Percentiles rank a stretch among this genome's conserved stretches.
Conservation (phyloP, 1,140 invertebrate species). For the Sitobion miscanthi region DNA sequence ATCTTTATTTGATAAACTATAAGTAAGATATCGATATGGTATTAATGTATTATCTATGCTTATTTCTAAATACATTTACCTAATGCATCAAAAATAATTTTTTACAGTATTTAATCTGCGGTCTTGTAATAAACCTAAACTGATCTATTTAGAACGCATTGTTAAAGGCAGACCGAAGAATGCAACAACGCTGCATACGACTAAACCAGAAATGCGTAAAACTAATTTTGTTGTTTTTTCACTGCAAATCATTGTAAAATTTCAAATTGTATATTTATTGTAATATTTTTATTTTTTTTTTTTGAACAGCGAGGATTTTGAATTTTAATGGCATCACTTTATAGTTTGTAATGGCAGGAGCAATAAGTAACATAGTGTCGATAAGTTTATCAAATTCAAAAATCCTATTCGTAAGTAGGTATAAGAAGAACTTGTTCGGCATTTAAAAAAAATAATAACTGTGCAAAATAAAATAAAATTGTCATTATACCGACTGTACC, state of each 20-base stretch:
- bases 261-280: not conserved
- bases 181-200: not conserved
- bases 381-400: slow-evolving; percentile 2
- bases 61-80: not conserved
- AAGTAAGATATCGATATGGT: no score
- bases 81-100: not conserved
- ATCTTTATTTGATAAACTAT: no score
- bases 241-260: not conserved
- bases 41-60: no score
- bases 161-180: not conserved
- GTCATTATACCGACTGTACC: not conserved
- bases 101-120: not conserved
- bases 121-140: not conserved
- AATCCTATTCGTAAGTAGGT: not conserved
- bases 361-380: not conserved
- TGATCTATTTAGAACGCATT: not conserved
- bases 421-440: not conserved
- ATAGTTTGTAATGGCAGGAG: not conserved
- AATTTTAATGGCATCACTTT: no score
- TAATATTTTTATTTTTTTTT: not conserved
- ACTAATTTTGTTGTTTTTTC: not conserved
- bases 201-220: not conserved
- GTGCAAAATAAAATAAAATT: not conserved
- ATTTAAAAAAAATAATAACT: not conserved
- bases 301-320: not conserved